A percentile compares a stretch with the other conserved stretches of the same genome.
Evolutionary conservation across 2,113 vertebrate species (phyloP).

Genomic region (Glaucidium brasilianum): DNA sequence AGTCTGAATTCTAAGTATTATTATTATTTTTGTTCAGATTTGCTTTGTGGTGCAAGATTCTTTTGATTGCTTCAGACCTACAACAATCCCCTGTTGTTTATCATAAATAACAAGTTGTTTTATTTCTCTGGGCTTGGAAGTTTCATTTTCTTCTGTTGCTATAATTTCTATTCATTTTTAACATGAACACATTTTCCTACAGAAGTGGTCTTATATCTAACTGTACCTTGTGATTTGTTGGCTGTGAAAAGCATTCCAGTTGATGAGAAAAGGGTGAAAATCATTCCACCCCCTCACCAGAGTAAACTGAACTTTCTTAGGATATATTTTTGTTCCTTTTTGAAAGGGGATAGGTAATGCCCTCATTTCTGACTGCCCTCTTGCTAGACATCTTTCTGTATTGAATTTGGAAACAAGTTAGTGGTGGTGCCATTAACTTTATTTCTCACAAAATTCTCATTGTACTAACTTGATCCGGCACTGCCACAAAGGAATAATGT

Average conservation of each 20-base stretch:
- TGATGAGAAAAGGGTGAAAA: constrained; percentile 59
- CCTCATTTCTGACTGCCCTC: constrained; percentile 24
- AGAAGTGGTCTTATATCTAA: constrained; percentile 49
- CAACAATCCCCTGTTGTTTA: constrained; percentile 60
- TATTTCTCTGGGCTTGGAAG: constrained; percentile 63
- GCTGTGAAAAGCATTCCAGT: constrained; percentile 51
- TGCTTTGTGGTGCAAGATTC: constrained; percentile 43
- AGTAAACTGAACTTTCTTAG: constrained; percentile 48
- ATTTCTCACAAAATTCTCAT: not conserved
- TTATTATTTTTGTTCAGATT: constrained; percentile 64
- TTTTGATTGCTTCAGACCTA: constrained; percentile 59
- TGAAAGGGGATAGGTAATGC: constrained; percentile 13
- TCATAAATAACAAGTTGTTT: constrained; percentile 66
- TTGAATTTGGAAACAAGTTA: not conserved
- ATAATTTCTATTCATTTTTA: constrained; percentile 70
- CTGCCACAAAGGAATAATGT: not conserved
- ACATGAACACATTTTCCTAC: constrained; percentile 52
- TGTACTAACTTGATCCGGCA: not conserved
- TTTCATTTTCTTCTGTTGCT: constrained; percentile 68
- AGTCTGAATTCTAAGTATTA: constrained; percentile 49
- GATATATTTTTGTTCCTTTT: constrained; percentile 37
- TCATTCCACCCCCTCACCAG: constrained; percentile 40
- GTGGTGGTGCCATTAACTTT: not conserved
- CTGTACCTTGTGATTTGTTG: constrained; percentile 51
- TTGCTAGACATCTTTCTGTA: not conserved